Conservation (phyloP, 2,797 vertebrate genomes). For the Linurgus olivaceus region DNA sequence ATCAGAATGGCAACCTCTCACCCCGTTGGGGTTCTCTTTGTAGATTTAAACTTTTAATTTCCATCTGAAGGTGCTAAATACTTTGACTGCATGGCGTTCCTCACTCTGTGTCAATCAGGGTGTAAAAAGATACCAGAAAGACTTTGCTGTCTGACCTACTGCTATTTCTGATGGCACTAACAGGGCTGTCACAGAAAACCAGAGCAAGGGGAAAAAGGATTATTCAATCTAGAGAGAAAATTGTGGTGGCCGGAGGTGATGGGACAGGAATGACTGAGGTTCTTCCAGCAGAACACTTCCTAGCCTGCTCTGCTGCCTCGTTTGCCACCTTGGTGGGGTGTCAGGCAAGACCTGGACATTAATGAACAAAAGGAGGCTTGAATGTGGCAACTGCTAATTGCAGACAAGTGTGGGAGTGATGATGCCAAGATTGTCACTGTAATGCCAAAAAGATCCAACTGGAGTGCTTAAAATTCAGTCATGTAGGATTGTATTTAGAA, state of each 20-base stretch:
- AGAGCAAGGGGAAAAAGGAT: neutral
- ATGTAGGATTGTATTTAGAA: conserved; percentile 31
- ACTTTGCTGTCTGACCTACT: neutral
- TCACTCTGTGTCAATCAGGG: neutral
- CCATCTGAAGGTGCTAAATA: neutral
- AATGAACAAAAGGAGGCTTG: neutral
- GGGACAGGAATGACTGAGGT: neutral
- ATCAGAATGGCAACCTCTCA: neutral
- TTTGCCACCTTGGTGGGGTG: neutral
- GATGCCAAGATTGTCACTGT: conserved; percentile 31
- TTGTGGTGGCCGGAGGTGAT: neutral
- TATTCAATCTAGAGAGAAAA: neutral
- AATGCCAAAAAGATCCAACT: conserved; percentile 5
- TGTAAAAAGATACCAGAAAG: neutral
- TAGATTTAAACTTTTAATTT: neutral
- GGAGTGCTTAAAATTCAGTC: conserved; percentile 37
- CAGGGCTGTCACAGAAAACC: neutral
- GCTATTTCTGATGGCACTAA: neutral
- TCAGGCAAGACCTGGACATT: neutral
- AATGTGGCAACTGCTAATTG: conserved; percentile 21
- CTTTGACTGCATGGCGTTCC: neutral
- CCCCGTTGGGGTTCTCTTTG: neutral
- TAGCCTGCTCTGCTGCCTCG: neutral
- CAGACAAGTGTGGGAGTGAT: conserved; percentile 32
- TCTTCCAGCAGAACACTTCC: neutral